Evolutionary conservation across 2,888 invertebrate species (phyloP).

Genomic region (Xanthia icteritia): DNA sequence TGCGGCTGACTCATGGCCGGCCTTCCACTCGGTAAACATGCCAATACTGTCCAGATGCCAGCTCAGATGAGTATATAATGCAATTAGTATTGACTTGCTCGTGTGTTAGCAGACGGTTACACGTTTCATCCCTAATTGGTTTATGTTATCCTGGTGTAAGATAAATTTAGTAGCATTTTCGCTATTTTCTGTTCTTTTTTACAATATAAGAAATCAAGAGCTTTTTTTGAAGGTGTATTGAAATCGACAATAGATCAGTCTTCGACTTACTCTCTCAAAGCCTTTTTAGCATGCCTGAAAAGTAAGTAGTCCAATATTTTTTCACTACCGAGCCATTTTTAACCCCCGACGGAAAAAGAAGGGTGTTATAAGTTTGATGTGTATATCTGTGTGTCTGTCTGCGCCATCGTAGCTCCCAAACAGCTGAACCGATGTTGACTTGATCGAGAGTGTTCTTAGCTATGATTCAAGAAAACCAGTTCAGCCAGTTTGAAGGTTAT

Average conservation of each 20-base stretch:
- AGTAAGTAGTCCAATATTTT: not conserved
- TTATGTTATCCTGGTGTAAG: conserved; percentile 44
- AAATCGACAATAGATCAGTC: not conserved
- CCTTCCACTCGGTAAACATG: conserved; percentile 43
- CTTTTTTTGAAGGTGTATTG: not conserved
- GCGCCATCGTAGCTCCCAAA: no score
- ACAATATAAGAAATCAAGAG: not conserved
- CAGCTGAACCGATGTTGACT: no score
- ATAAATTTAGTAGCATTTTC: conserved; percentile 18
- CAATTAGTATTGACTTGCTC: conserved; percentile 60
- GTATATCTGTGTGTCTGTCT: no score
- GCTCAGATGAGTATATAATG: conserved; percentile 44
- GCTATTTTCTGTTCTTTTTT: not conserved
- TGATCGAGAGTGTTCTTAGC: no score
- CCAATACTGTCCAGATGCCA: conserved; percentile 57
- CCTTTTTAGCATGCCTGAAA: not conserved
- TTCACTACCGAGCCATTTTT: not conserved
- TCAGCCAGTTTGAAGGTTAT: no score
- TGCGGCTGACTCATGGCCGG: conserved; percentile 44
- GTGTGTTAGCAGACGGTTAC: conserved; percentile 34
- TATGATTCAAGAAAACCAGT: no score
- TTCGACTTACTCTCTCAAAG: not conserved
- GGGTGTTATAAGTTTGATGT: no score
- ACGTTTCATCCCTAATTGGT: conserved; percentile 56
- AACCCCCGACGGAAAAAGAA: no score